Evolutionary conservation across 2,888 invertebrate genomes (phyloP).

Genomic region (Aspidiotus rigidus): DNA sequence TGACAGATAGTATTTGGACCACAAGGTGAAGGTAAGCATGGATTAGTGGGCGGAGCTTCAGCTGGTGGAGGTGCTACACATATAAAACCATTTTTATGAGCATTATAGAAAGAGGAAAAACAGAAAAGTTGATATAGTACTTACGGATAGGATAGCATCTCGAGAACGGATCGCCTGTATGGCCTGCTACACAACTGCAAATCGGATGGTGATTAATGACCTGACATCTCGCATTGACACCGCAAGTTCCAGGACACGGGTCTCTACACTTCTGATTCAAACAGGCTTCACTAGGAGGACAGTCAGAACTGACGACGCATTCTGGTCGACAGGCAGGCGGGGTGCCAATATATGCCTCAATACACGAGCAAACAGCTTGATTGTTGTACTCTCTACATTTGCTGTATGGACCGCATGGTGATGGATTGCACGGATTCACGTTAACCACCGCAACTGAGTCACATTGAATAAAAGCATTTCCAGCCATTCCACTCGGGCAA

Average conservation of each 20-base stretch:
- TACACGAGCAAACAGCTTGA: slow-evolving; percentile 46
- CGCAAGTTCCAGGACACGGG: slow-evolving; percentile 49
- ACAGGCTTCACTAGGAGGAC: slow-evolving; percentile 46
- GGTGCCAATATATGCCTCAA: slow-evolving; percentile 44
- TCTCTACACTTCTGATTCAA: slow-evolving; percentile 48
- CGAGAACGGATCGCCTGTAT: slow-evolving; percentile 46
- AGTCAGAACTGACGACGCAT: slow-evolving; percentile 46
- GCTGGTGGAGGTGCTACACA: slow-evolving; percentile 37
- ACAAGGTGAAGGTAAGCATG: slow-evolving; percentile 44
- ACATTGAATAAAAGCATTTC: slow-evolving; percentile 51
- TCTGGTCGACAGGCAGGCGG: slow-evolving; percentile 47
- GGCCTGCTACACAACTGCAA: slow-evolving; percentile 43
- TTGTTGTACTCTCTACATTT: slow-evolving; percentile 45
- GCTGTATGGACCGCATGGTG: slow-evolving; percentile 47
- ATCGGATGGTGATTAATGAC: slow-evolving; percentile 49
- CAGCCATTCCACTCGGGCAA: slow-evolving; percentile 44
- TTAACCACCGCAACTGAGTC: slow-evolving; percentile 43
- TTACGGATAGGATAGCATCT: slow-evolving; percentile 51
- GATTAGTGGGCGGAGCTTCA: slow-evolving; percentile 39
- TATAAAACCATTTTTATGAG: slow-evolving; percentile 9
- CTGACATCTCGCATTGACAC: slow-evolving; percentile 47
- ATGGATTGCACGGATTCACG: slow-evolving; percentile 46
- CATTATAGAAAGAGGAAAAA: too few species aligned
- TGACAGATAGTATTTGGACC: slow-evolving; percentile 42
- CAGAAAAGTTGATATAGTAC: background rate